Evolutionary conservation across 2,113 vertebrate genomes (phyloP), one percentile per base, ranked within the genome.

Genomic region (Axis porcinus): DNA sequence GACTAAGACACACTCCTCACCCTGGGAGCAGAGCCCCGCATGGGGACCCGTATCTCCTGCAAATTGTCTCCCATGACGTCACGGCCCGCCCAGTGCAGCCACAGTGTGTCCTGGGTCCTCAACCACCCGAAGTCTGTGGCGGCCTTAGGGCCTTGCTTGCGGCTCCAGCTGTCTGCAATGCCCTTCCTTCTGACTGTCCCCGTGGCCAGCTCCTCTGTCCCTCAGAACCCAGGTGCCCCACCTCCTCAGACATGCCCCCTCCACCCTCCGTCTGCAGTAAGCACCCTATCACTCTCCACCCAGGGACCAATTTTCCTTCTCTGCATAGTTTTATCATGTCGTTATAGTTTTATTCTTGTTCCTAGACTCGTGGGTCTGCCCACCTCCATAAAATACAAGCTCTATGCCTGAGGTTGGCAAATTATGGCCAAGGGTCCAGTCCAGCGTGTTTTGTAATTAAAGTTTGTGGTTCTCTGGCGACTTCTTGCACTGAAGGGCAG

Each of bases 41-140:
- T 2, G 27, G 12, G 33, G 33, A 3, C 45, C 88, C 57, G 4
- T 4, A 2, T 4, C 83, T 57, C 28, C 25, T 17, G 0, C 19
- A 21, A 21, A 0, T 5, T 17, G 47, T 28, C 64, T 47, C 30
- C 2, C 14, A 40, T 1, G 2, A 27, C 9, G 33, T 25, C 21
- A 0, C 4, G 1, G 9, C 11, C 25, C 15, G 3, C 40, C 62
- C 3, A 0, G 15, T 0, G 23, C 3, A 67, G 88, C 62, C 12
- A 0, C 11, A 0, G 10, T 7, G 23, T 60, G 40, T 28, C 43
- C 6, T 50, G 19, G 10, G 60, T 50, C 45, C 43, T 83, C 14
- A 45, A 6, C 17, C 47, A 10, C 10, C 1, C 1, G 1, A 54
- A 36, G 47, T 36, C 74, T 13, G 2, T 16, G 86, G 52, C 2